Evolutionary conservation across 2,113 vertebrate species (phyloP).

Genomic region (Heloderma charlesbogerti): DNA sequence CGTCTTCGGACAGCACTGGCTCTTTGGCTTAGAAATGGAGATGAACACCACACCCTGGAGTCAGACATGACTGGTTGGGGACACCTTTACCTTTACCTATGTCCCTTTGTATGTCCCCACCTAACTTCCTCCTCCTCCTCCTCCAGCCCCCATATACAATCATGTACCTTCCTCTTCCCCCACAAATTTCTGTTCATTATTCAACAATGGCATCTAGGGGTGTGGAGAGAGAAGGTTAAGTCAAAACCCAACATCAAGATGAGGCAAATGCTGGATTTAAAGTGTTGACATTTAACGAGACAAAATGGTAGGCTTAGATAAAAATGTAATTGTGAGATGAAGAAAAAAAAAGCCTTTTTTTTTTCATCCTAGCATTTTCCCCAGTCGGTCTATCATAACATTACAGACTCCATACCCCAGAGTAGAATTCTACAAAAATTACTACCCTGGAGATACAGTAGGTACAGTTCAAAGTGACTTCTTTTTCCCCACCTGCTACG

Average conservation of each 20-base stretch:
- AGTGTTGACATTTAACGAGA: conserved; percentile 48
- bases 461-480: conserved; percentile 59
- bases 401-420: conserved; percentile 42
- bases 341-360: not conserved
- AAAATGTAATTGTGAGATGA: conserved; percentile 36
- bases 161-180: conserved; percentile 18
- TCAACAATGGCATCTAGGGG: conserved; percentile 22
- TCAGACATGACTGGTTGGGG: no score
- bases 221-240: conserved; percentile 38
- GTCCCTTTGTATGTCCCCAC: not conserved
- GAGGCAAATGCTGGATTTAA: conserved; percentile 31
- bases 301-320: conserved; percentile 47
- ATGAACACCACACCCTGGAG: no score
- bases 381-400: conserved; percentile 33
- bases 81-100: no score
- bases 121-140: no score
- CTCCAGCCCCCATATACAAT: no score
- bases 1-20: no score
- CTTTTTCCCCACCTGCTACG: not conserved
- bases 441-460: conserved; percentile 46
- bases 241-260: conserved; percentile 30
- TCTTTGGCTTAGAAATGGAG: no score
- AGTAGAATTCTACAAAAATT: conserved; percentile 43
- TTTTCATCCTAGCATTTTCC: not conserved
- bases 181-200: conserved; percentile 27